Evolutionary conservation across 1,140 invertebrate species (phyloP).

Genomic region (Drosophila murphyi): DNA sequence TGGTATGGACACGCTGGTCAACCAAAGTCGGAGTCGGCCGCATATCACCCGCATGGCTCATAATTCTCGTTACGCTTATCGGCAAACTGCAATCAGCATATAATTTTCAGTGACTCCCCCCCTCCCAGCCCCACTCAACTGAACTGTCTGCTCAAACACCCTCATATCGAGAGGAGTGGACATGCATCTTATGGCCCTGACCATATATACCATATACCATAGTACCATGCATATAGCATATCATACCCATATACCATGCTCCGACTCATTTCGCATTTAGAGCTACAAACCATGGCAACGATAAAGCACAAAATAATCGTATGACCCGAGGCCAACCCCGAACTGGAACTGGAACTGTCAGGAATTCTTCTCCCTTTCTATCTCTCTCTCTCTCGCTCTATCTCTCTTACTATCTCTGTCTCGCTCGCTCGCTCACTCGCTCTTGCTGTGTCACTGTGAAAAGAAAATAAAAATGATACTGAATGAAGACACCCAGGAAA

Average conservation of each 20-base stretch:
- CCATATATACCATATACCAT: conserved; percentile 20
- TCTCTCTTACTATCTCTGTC: too few relatives aligned
- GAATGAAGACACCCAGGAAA: conserved; percentile 71
- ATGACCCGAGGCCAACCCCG: conserved; percentile 26
- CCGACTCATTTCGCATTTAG: conserved; percentile 59
- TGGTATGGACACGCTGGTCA: conserved; percentile 13
- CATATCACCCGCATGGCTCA: conserved; percentile 68
- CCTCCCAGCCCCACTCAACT: too few relatives aligned
- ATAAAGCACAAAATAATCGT: conserved; percentile 53
- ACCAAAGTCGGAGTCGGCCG: conserved; percentile 5
- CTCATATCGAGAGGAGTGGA: conserved; percentile 31
- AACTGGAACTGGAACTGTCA: conserved; percentile 3
- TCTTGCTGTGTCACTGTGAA: conserved; percentile 55
- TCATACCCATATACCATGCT: not conserved
- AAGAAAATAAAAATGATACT: conserved; percentile 47
- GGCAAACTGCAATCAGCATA: conserved; percentile 77
- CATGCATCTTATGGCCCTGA: conserved; percentile 15
- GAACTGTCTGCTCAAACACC: conserved; percentile 35
- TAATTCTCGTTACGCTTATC: conserved; percentile 76
- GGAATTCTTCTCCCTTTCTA: not conserved
- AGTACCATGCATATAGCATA: not conserved
- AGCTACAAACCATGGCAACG: conserved; percentile 54
- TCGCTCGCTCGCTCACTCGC: not conserved
- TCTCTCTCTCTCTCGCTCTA: not conserved
- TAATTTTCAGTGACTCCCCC: conserved; percentile 59